Evolutionary conservation across 2,113 vertebrate species (phyloP).

Genomic region (Epinephelus lanceolatus): DNA sequence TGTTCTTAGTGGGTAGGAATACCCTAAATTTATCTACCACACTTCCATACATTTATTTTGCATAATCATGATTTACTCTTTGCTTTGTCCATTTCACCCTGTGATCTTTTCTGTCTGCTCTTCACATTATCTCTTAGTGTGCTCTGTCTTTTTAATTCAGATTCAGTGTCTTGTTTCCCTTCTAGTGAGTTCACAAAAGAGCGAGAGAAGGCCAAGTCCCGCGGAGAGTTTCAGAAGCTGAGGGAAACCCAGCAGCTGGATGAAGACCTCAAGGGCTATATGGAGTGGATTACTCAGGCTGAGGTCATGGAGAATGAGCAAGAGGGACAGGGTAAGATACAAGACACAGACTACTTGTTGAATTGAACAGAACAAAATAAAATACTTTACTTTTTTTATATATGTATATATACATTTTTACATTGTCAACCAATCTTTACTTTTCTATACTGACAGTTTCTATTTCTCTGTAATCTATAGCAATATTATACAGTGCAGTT

Average conservation of each 20-base stretch:
- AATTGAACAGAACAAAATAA: background rate
- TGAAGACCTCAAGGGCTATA: constrained; percentile 94
- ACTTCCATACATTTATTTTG: background rate
- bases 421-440: no score
- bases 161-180: background rate
- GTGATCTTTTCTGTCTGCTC: no score
- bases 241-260: constrained; percentile 95
- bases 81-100: background rate
- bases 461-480: background rate
- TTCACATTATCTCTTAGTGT: background rate
- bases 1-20: constrained; percentile 66
- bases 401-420: no score
- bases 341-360: background rate
- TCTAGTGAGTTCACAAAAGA: constrained; percentile 94
- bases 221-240: constrained; percentile 93
- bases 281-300: constrained; percentile 96
- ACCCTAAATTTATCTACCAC: background rate
- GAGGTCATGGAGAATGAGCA: constrained; percentile 92
- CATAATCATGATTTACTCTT: background rate
- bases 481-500: background rate
- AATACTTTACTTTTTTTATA: background rate
- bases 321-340: constrained; percentile 87
- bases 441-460: no score
- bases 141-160: background rate
- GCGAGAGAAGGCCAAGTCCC: constrained; percentile 93